phyloP scores from a whole-genome alignment of 2,888 invertebrate species.

The Nipponacmea schrenckii region DNA sequence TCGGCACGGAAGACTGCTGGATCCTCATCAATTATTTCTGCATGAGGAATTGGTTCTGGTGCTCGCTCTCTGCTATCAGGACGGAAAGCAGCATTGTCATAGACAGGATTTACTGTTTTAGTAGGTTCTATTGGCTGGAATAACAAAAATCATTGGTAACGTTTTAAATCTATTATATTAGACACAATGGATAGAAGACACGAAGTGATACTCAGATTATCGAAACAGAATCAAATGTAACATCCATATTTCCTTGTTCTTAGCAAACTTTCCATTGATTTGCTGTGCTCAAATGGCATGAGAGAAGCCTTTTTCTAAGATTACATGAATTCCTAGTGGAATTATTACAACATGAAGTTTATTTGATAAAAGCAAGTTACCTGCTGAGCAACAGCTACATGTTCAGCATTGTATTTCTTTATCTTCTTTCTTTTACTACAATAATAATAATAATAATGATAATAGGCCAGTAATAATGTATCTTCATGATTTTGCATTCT shows the following conservation, averaged over 20 bases:
- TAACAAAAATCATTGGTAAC: constrained; percentile 3
- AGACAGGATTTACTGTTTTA: constrained; percentile 32
- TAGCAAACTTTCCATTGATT: too few species aligned
- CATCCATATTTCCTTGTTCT: too few species aligned
- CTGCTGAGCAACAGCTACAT: not conserved
- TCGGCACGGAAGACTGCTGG: not conserved
- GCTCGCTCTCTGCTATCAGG: constrained; percentile 12
- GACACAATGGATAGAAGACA: constrained; percentile 1
- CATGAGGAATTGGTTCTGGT: not conserved
- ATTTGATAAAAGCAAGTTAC: not conserved
- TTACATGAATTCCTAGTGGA: too few species aligned
- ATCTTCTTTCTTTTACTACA: constrained; percentile 30
- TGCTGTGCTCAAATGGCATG: too few species aligned
- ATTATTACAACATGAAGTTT: not conserved
- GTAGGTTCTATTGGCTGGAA: constrained; percentile 16
- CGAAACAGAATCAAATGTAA: not conserved
- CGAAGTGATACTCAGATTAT: not conserved
- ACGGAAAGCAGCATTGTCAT: constrained; percentile 32
- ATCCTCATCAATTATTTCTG: not conserved
- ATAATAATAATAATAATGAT: not conserved
- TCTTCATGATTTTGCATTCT: too few species aligned
- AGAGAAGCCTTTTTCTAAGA: too few species aligned
- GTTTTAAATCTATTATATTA: not conserved
- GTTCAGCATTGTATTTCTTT: constrained; percentile 23
- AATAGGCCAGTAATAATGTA: not conserved